Conservation (phyloP, 2,797 vertebrate genomes). For the Arnoldichthys spilopterus region DNA sequence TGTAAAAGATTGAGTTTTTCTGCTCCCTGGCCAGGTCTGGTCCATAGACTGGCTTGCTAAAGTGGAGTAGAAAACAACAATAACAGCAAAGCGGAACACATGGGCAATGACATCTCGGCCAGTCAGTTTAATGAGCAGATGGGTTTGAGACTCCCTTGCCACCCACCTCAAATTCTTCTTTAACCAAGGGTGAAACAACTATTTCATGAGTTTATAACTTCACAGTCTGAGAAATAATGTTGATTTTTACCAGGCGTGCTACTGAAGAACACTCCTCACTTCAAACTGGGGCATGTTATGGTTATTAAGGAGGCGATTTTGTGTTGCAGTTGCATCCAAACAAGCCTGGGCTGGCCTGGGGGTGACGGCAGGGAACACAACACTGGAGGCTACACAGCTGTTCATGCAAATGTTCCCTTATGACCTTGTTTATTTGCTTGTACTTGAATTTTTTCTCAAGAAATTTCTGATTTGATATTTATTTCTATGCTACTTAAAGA, state of each 20-base stretch:
- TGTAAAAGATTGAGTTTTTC: background rate
- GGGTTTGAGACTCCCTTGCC: background rate
- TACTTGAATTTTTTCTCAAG: slow-evolving; percentile 19
- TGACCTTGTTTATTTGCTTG: slow-evolving; percentile 65
- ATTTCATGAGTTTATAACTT: background rate
- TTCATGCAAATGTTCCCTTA: slow-evolving; percentile 55
- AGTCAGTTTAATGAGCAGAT: background rate
- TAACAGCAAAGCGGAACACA: background rate
- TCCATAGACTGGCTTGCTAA: background rate
- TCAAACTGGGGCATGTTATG: slow-evolving; percentile 24
- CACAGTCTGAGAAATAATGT: background rate
- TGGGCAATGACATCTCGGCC: background rate
- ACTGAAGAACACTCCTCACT: slow-evolving; percentile 25
- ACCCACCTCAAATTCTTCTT: slow-evolving; percentile 4
- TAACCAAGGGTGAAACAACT: slow-evolving; percentile 18
- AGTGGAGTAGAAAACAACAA: background rate
- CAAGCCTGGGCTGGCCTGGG: slow-evolving; percentile 38
- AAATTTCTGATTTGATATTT: background rate
- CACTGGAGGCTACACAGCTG: slow-evolving; percentile 59
- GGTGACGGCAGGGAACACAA: slow-evolving; percentile 46
- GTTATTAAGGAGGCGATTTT: slow-evolving; percentile 43
- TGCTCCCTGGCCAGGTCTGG: background rate
- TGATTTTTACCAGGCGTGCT: slow-evolving; percentile 20
- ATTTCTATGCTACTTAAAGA: background rate
- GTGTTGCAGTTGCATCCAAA: slow-evolving; percentile 44